Conservation (phyloP, 2,888 invertebrate species). For the Pollenia amentaria region DNA sequence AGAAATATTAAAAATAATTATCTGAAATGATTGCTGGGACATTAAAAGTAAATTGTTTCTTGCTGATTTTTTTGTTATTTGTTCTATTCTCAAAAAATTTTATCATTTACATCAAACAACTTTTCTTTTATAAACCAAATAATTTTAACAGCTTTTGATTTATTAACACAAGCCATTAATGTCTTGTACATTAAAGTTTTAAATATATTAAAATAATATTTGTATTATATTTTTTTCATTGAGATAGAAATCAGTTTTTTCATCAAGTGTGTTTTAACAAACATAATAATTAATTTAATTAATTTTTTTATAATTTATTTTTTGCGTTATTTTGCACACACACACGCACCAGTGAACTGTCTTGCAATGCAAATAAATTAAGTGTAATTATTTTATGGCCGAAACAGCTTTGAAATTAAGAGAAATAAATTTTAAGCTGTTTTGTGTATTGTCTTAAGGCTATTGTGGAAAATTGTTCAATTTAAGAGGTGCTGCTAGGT, state of each 20-base stretch:
- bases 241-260: not conserved
- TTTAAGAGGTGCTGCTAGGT: constrained; percentile 5
- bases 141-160: no score
- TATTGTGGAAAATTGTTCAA: constrained; percentile 29
- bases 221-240: no score
- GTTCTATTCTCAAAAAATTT: no score
- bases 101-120: no score
- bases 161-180: no score
- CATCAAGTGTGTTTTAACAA: constrained; percentile 26
- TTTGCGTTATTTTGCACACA: constrained; percentile 9
- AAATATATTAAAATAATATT: no score
- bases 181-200: no score
- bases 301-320: constrained; percentile 66
- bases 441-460: constrained; percentile 15
- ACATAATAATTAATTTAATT: constrained; percentile 49
- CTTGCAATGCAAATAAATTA: constrained; percentile 20
- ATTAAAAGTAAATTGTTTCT: no score
- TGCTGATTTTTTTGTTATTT: no score
- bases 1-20: no score
- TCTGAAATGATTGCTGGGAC: no score
- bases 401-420: constrained; percentile 11
- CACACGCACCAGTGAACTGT: not conserved
- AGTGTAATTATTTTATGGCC: constrained; percentile 42
- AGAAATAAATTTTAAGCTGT: constrained; percentile 20
- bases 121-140: no score